These are phyloP conservation scores for Clusia tigrina DNA, from an alignment of 2,888 invertebrate genomes.

Conservation along the genomic window DNA sequence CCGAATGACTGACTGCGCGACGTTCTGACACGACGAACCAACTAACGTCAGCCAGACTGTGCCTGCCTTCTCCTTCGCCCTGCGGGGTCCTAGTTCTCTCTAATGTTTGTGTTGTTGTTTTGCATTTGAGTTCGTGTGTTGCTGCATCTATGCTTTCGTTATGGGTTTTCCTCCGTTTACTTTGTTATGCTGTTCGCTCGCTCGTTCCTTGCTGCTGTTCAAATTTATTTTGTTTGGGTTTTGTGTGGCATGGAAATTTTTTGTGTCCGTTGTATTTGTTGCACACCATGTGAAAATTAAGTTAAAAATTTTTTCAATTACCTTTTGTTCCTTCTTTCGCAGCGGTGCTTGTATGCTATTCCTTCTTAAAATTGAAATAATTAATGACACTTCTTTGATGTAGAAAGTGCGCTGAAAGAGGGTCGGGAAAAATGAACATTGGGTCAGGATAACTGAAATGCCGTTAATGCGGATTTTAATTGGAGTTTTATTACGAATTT, in stretches of 20 bases:
- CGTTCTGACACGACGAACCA: no score
- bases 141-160: neutral
- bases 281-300: neutral
- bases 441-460: no score
- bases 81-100: neutral
- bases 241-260: neutral
- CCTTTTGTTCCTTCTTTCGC: neutral
- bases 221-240: neutral
- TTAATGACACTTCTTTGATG: no score
- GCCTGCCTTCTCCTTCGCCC: neutral
- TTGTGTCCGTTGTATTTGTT: neutral
- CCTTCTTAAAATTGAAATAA: neutral
- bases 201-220: no score
- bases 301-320: neutral
- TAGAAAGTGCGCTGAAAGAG: no score
- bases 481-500: no score
- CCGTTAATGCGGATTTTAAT: no score
- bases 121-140: neutral
- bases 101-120: neutral
- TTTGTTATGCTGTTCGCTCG: constrained; percentile 6
- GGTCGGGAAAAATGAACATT: no score
- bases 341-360: neutral
- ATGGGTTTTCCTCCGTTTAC: neutral
- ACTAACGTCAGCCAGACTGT: neutral
- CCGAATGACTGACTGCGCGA: no score